Conservation (phyloP, 1,140 invertebrate species). For the Bombus confusus region DNA sequence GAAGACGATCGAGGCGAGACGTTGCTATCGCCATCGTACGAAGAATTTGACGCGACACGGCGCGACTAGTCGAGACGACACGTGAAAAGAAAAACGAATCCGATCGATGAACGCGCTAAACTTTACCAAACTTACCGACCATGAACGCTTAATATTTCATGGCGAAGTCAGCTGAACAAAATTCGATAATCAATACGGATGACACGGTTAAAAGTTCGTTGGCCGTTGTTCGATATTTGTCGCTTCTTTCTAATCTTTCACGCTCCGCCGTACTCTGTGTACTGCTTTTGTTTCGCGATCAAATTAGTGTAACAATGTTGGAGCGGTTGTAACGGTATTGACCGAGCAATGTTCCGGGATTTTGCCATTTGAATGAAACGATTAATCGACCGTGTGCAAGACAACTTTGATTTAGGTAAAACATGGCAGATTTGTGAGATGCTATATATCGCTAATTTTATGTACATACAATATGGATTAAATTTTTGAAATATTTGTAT, state of each 20-base stretch:
- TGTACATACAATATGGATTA: neutral
- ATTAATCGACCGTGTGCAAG: neutral
- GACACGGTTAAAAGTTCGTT: conserved; percentile 54
- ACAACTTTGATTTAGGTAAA: too few relatives aligned
- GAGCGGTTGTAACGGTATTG: neutral
- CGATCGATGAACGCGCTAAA: conserved; percentile 15
- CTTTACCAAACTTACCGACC: conserved; percentile 34
- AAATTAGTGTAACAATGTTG: neutral
- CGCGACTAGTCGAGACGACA: too few relatives aligned
- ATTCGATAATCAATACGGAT: conserved; percentile 47
- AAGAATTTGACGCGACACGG: conserved; percentile 10
- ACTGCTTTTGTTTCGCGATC: neutral
- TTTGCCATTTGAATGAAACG: too few relatives aligned
- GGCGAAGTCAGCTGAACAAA: conserved; percentile 44
- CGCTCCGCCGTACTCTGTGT: neutral
- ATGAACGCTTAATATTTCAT: conserved; percentile 56
- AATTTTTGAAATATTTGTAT: neutral
- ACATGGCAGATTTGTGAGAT: too few relatives aligned
- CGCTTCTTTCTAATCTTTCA: neutral
- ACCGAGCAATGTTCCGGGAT: neutral
- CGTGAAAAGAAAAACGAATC: neutral
- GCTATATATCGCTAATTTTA: too few relatives aligned
- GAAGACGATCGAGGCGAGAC: conserved; percentile 34
- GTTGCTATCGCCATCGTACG: neutral
- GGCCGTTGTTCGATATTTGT: conserved; percentile 26